Base-by-base conservation (phyloP, 1,140 invertebrate genomes). In the Dendrolimus punctatus region DNA sequence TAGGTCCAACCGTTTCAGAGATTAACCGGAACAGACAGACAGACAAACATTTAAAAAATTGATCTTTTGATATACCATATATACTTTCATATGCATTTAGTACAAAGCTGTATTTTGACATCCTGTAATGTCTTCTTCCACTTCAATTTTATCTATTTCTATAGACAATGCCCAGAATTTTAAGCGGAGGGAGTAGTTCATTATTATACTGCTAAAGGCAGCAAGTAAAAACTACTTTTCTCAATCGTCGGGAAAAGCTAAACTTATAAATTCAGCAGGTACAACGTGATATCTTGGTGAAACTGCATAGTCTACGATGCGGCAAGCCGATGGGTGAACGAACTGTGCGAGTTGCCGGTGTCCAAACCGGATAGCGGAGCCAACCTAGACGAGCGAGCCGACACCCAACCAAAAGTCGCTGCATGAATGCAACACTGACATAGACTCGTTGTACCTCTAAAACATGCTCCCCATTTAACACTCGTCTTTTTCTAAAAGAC, bases 321-420 rank as follows among this genome's bases (percentile, higher is more conserved):
- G 71, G 60, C 68, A 67, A 68, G 71, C 49, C 58, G 42, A 51
- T 73, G 63, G 78, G 77, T 83, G 73, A 79, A 80, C 74, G 77
- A 80, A 77, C 79, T 76, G 60, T 54, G 51, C 54, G 62, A 52
- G 54, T 56, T 56, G 62, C 50, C 62, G 60, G 55, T 67, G 62
- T 68, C 73, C 71, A 83, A 83, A 83, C 80, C 80, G 80, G 80
- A 73, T 80, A 76, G 73, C 62, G 23, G 66, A 67, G 71, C 65
- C 70, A 69, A 69, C 57, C 66, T 65, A 63, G 60, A 54, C 51
- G 62, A 53, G 43, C 61, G 42, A 53, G 49, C 49, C 53, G 44
- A 42, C 40, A 56, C 46, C 46, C 57, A 51, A 38, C 50, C 42
- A 46, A 46, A 46, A 46, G 46, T 46, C 46, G 46, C 23, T 23